Base-by-base conservation (phyloP, 2,113 vertebrate genomes). In the Hiodon alosoides region DNA sequence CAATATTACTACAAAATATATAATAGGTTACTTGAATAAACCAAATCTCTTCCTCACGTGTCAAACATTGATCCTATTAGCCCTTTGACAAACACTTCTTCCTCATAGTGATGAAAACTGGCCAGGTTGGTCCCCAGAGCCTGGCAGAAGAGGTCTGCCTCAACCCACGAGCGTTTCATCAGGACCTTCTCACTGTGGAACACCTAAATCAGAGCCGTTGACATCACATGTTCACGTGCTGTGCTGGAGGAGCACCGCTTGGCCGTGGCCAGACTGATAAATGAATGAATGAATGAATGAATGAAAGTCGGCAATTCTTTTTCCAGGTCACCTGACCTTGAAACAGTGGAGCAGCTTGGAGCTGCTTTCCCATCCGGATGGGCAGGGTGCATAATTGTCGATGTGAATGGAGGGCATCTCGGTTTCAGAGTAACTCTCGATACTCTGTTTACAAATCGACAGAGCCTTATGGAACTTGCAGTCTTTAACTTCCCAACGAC, bases 121-220 rank as follows among this genome's bases (percentile, higher is more conserved):
- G 92, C 94, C 83, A 99, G 93, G 84, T 97, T 91, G 73, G 93
- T 93, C 72, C 95, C 95, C 61, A 98, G 94, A 79, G 93, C 95
- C 82, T 92, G 93, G 85, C 97, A 99, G 80, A 98, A 93, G 0
- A 85, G 86, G 85, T 98, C 94, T 3, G 96, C 95, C 83, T 98
- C 96, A 54, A 89, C 84, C 97, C 97, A 99, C 0, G 95, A 92
- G 81, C 96, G 95, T 80, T 93, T 95, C 91, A 91, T 94, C 66
- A 97, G 78, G 76, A 98, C 88, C 79, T 98, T 99, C 86, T 98
- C 97, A 73, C 86, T 91, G 67, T 99, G 95, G 87, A 96, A 98
- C 80, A 97, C 90, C 97, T 98, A 77, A n/a, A 79, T 16, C 78
- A 83, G 3, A 77, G 57, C 80, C 53, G 81, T 66, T 66, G 9